Percentiles rank a stretch among this genome's conserved stretches.
phyloP scores from a whole-genome alignment of 2,113 vertebrate species.

The Hippocampus mohnikei region DNA sequence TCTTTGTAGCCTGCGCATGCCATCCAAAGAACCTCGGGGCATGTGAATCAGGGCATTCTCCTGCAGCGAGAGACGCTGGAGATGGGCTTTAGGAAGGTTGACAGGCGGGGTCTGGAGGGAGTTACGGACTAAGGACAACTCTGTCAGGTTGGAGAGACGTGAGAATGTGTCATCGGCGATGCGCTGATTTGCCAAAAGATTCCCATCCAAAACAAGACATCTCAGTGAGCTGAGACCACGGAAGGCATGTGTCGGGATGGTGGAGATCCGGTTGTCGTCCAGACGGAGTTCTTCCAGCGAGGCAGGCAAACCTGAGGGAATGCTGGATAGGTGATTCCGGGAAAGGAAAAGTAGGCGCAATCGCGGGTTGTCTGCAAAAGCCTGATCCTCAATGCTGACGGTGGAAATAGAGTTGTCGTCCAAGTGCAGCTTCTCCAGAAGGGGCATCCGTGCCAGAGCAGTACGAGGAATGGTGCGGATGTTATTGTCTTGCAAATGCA shows the following conservation, averaged over 20 bases:
- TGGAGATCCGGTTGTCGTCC: constrained; percentile 94
- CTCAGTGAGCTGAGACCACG: constrained; percentile 82
- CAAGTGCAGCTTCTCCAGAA: constrained; percentile 88
- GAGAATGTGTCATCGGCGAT: constrained; percentile 95
- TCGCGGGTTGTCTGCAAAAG: constrained; percentile 83
- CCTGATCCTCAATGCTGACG: constrained; percentile 91
- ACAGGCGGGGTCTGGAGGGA: constrained; percentile 85
- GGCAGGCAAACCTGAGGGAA: constrained; percentile 85
- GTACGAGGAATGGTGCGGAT: constrained; percentile 81
- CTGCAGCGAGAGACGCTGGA: constrained; percentile 86
- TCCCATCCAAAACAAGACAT: constrained; percentile 89
- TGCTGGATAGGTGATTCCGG: constrained; percentile 91
- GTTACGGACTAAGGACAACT: constrained; percentile 89
- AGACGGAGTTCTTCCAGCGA: constrained; percentile 88
- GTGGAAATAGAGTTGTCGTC: constrained; percentile 95
- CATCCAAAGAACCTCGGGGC: constrained; percentile 80
- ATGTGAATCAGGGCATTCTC: constrained; percentile 90
- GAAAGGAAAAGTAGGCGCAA: constrained; percentile 87
- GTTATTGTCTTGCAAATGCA: constrained; percentile 95
- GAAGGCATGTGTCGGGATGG: constrained; percentile 90
- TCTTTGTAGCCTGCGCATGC: constrained; percentile 81
- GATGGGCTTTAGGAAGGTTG: constrained; percentile 80
- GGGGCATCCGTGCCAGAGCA: constrained; percentile 82
- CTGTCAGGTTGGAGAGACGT: constrained; percentile 85
- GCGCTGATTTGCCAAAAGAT: constrained; percentile 91